Percentiles rank a stretch among this genome's conserved stretches.
These are phyloP conservation scores for Apamea monoglypha DNA, from an alignment of 2,888 invertebrate species.

Conservation along the genomic window DNA sequence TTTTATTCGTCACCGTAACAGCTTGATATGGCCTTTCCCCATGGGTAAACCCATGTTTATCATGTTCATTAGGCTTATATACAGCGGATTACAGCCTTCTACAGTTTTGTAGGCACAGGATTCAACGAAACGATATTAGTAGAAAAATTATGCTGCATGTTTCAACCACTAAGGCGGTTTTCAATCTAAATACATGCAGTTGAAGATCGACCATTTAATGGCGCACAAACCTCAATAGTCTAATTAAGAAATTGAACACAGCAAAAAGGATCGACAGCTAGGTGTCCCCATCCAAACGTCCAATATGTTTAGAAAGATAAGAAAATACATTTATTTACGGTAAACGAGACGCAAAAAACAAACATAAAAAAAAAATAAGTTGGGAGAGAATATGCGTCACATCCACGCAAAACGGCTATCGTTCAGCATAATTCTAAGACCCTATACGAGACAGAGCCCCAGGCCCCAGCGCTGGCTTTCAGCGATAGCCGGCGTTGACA, in stretches of 20 bases:
- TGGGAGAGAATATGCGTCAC: too few relatives aligned
- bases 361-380: too few relatives aligned
- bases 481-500: too few relatives aligned
- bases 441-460: too few relatives aligned
- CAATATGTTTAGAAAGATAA: background rate
- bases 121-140: background rate
- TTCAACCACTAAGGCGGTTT: background rate
- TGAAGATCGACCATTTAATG: background rate
- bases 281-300: too few relatives aligned
- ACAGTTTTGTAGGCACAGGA: background rate
- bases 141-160: background rate
- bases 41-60: background rate
- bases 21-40: slow-evolving; percentile 9
- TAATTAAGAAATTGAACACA: background rate
- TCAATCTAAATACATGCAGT: background rate
- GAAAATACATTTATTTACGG: too few relatives aligned
- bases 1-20: slow-evolving; percentile 7
- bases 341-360: too few relatives aligned
- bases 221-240: too few relatives aligned
- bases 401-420: too few relatives aligned
- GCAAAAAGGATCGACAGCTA: background rate
- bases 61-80: background rate
- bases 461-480: too few relatives aligned
- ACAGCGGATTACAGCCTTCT: background rate
- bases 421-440: too few relatives aligned